Evolutionary conservation across 2,888 invertebrate species (phyloP), one percentile per base, ranked within the genome.

Genomic region (Eucera pruinosa): DNA sequence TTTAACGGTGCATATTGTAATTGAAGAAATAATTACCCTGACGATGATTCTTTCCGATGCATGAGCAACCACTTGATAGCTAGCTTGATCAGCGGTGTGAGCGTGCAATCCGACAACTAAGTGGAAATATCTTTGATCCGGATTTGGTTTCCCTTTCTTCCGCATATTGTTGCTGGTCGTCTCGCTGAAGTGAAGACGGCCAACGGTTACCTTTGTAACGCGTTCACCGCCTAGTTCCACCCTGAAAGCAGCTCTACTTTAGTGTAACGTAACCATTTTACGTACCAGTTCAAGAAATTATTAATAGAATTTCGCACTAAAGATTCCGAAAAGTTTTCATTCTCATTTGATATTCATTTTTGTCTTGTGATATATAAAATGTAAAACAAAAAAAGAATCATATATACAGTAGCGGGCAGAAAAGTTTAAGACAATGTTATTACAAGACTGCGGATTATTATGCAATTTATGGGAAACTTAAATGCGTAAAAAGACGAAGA

Each of bases 161-260:
- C 99, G 94, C 98, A 99, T 99, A 90, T 99, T 99, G 92, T 99
- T 99, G 88, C 98, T 97, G 0, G 99, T 99, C 0, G 99, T 99
- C 93, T 99, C 99, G 62, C 98, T 98, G 93, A 99, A 99, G 93
- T 99, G 99, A 2, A 99, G 94, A 7, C 99, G 95, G 0, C 99
- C 99, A 0, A 99, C 98, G 0, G 99, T 99, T 69, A 98, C 95
- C 91, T 98, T 98, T 0, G 97, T 96, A 60, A 98, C 96, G 92
- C 97, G 97, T 74, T 96, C 96, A 68, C 96, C 96, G 68, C 96
- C 96, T 82, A 98, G 93, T 90, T 98, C 97, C 89, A 98, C 95
- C 68, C 97, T 97, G 90, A 81, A 92, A 89, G 83, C 87, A 85
- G 86, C 89, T 84, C 89, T 90, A 87, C 75, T 87, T 89, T 88